A percentile compares a stretch with the other conserved stretches of the same genome.
Evolutionary conservation across 2,888 invertebrate genomes (phyloP).

Genomic region (Mythimna ferrago): DNA sequence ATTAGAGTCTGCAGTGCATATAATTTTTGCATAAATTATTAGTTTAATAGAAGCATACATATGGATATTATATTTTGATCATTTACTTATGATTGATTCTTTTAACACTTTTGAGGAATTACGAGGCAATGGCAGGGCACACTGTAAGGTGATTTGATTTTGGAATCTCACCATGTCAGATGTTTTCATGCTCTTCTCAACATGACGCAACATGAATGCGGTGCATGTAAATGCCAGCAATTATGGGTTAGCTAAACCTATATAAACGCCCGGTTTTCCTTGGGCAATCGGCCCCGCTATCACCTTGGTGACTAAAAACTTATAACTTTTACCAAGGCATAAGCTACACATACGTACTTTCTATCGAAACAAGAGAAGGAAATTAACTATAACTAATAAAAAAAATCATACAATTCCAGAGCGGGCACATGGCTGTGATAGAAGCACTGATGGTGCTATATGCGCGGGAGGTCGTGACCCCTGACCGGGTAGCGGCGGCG

Average conservation of each 20-base stretch:
- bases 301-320: no score
- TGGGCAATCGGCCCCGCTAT: no score
- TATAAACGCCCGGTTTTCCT: no score
- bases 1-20: slow-evolving; percentile 14
- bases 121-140: neutral
- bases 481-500: slow-evolving; percentile 96
- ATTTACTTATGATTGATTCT: neutral
- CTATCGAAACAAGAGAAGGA: neutral
- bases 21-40: slow-evolving; percentile 9
- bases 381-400: neutral
- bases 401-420: slow-evolving; percentile 90
- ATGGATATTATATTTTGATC: neutral
- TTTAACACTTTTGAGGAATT: neutral
- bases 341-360: no score
- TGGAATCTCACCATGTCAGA: neutral
- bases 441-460: slow-evolving; percentile 98
- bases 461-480: slow-evolving; percentile 97
- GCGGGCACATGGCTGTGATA: slow-evolving; percentile 98
- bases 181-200: neutral
- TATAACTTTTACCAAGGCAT: no score
- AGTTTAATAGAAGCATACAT: neutral
- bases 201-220: neutral
- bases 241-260: neutral
- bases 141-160: slow-evolving; percentile 1
- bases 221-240: neutral